Conservation (phyloP, 2,797 vertebrate genomes). For the Ctenopoma multispine region DNA sequence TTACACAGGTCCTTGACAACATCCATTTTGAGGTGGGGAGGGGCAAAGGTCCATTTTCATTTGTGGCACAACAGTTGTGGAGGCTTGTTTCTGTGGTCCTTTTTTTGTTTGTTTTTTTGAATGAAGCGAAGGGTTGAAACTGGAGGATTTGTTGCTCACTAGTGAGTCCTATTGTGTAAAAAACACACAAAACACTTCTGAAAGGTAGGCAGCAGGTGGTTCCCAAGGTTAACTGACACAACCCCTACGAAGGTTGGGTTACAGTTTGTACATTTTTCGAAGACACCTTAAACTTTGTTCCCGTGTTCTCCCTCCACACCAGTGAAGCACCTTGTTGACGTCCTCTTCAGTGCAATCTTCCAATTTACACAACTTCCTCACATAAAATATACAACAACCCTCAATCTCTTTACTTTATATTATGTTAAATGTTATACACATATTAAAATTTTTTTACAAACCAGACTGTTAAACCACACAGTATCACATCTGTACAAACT, state of each 20-base stretch:
- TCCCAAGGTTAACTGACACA: slow-evolving; percentile 76
- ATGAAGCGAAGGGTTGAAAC: slow-evolving; percentile 57
- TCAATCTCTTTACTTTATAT: slow-evolving; percentile 76
- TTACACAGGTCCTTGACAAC: slow-evolving; percentile 77
- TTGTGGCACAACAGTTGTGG: slow-evolving; percentile 77
- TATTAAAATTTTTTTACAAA: slow-evolving; percentile 81
- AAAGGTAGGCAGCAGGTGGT: slow-evolving; percentile 85
- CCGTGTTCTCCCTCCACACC: slow-evolving; percentile 28
- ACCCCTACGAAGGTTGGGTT: slow-evolving; percentile 72
- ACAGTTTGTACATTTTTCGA: slow-evolving; percentile 65
- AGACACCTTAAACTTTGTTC: slow-evolving; percentile 45
- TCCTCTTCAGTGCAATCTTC: slow-evolving; percentile 72
- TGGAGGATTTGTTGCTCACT: slow-evolving; percentile 48
- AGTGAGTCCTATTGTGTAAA: slow-evolving; percentile 66
- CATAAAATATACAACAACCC: slow-evolving; percentile 76
- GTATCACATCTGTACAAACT: slow-evolving; percentile 79
- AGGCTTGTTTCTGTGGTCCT: slow-evolving; percentile 72
- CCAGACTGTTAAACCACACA: slow-evolving; percentile 79
- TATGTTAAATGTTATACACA: slow-evolving; percentile 84
- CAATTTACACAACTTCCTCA: slow-evolving; percentile 50
- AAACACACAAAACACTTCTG: slow-evolving; percentile 77
- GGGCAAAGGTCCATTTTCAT: slow-evolving; percentile 46
- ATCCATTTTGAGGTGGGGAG: slow-evolving; percentile 61
- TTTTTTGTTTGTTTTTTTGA: slow-evolving; percentile 8
- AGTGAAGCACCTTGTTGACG: slow-evolving; percentile 57